A percentile compares a stretch with the other conserved stretches of the same genome.
Conservation (phyloP, 2,888 invertebrate species). For the Drosophila austrosaltans region DNA sequence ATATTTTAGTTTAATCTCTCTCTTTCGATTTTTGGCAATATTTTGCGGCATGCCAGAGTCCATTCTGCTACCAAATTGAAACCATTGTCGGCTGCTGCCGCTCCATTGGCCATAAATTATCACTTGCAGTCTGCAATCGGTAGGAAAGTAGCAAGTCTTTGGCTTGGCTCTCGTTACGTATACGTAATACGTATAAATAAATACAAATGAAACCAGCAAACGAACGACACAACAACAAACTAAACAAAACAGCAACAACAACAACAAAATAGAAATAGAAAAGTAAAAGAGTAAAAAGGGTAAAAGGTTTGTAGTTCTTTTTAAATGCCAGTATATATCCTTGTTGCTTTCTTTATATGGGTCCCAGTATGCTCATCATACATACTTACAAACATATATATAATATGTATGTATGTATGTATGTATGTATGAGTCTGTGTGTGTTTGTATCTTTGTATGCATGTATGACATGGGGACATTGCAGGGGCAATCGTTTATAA, state of each 20-base stretch:
- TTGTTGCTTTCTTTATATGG: conserved; percentile 11
- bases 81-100: conserved; percentile 33
- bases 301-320: conserved; percentile 42
- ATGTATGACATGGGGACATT: conserved; percentile 37
- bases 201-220: conserved; percentile 50
- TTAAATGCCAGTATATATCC: conserved; percentile 70
- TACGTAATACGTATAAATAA: conserved; percentile 44
- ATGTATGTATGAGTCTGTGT: conserved; percentile 15
- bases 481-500: conserved; percentile 76
- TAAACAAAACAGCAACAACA: not conserved
- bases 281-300: conserved; percentile 43
- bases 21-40: not conserved
- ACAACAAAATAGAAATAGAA: too few species aligned
- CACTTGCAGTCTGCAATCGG: conserved; percentile 57
- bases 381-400: not conserved
- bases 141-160: conserved; percentile 36
- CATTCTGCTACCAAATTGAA: conserved; percentile 31
- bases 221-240: conserved; percentile 22
- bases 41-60: conserved; percentile 6
- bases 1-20: conserved; percentile 4
- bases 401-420: conserved; percentile 21
- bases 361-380: conserved; percentile 4
- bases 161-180: conserved; percentile 50
- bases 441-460: not conserved
- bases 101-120: conserved; percentile 72